Evolutionary conservation across 2,888 invertebrate species (phyloP), one percentile per base, ranked within the genome.

Genomic region (Plemyria rubiginata): DNA sequence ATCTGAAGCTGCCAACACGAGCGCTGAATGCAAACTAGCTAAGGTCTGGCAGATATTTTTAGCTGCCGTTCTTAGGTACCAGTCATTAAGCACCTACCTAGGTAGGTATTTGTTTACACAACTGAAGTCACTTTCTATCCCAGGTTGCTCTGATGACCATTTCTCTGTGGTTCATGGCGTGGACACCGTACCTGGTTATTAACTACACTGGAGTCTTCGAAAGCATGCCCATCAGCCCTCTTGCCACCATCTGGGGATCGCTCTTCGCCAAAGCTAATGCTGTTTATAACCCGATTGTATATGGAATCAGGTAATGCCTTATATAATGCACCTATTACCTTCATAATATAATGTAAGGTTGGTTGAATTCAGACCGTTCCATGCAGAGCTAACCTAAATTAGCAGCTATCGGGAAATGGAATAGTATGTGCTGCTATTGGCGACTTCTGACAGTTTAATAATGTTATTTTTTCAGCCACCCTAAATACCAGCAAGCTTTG

Each of bases 261-360:
- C 94, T 98, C 73, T 98, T 98, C 84, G 98, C 98, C 64, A 98
- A 98, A 90, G 96, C 97, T 67, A 97, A 97, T 77, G 97, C 97
- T 68, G 96, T 96, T 66, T 97, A 97, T 93, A 98, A 98, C 88
- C 97, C 97, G 28, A 97, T 97, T 82, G 97, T 98, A 70, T 98
- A 98, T 82, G 97, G 97, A 75, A 97, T 97, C 87, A 97, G 97
- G 96, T 96, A 77, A 82, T 74, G 36, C 3, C 11, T 36, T 11
- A 60, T 6, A 45, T 49, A 7, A 16, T 29, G 43, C n/a, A n/a
- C n/a, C n/a, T 32, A 0, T 43, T 11, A 8, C 8, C 36, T 11
- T n/a, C 1, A 7, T 8, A 38, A 38, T 11, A 38, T 36, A 1
- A 36, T 36, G 7, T 36, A 11, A 36, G 11, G 11, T 11, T 11